These are phyloP conservation scores for Venustaconcha ellipsiformis DNA, from an alignment of 1,140 invertebrate genomes.

Conservation along the genomic window DNA sequence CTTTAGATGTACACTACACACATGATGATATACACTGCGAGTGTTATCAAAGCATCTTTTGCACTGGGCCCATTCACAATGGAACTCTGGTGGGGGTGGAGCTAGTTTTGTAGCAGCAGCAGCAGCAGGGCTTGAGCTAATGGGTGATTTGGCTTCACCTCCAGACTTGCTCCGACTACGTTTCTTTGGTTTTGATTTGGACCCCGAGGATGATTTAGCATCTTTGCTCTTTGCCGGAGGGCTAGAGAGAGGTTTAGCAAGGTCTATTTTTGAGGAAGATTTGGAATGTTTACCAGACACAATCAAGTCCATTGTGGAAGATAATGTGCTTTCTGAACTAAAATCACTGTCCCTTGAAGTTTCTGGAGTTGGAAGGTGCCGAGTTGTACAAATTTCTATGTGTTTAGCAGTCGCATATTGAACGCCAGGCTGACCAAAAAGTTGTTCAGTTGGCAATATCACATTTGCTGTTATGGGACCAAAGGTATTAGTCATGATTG, in stretches of 20 bases:
- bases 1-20: constrained; percentile 53
- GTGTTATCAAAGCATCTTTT: constrained; percentile 63
- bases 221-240: constrained; percentile 31
- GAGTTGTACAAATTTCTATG: constrained; percentile 35
- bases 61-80: constrained; percentile 67
- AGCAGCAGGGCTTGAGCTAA: constrained; percentile 32
- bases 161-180: constrained; percentile 44
- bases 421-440: too few relatives aligned
- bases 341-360: constrained; percentile 51
- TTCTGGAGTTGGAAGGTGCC: constrained; percentile 52
- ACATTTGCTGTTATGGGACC: too few relatives aligned
- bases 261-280: constrained; percentile 29
- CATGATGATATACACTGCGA: constrained; percentile 61
- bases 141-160: constrained; percentile 39
- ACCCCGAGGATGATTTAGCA: too few relatives aligned
- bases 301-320: constrained; percentile 38
- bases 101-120: constrained; percentile 9
- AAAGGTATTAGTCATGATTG: too few relatives aligned
- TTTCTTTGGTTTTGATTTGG: constrained; percentile 46
- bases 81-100: constrained; percentile 44
- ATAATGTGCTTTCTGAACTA: constrained; percentile 58
- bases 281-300: constrained; percentile 54
- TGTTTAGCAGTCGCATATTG: constrained; percentile 18
- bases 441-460: too few relatives aligned
- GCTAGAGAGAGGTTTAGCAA: constrained; percentile 22